phyloP scores from a whole-genome alignment of 1,140 invertebrate species.

The Cydia amplana region DNA sequence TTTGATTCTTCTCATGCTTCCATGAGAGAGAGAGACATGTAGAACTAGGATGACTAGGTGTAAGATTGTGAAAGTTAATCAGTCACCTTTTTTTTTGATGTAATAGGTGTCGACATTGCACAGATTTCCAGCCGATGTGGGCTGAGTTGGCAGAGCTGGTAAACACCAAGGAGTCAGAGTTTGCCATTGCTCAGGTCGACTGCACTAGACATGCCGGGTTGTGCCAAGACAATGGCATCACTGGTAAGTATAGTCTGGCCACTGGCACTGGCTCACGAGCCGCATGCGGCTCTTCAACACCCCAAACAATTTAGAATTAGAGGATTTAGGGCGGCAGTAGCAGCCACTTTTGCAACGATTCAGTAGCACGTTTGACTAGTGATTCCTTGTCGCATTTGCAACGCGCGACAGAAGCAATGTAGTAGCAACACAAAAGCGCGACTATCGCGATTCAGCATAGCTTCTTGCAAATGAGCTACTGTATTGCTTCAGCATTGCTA shows the following conservation, averaged over 20 bases:
- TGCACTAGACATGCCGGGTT: constrained; percentile 64
- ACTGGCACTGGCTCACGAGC: not conserved
- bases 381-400: too few species aligned
- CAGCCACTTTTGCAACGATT: too few species aligned
- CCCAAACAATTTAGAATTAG: too few species aligned
- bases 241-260: constrained; percentile 51
- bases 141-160: constrained; percentile 63
- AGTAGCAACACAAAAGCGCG: not conserved
- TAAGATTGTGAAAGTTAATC: too few species aligned
- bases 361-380: too few species aligned
- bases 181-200: constrained; percentile 73
- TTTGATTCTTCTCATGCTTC: too few species aligned
- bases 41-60: too few species aligned
- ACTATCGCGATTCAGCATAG: too few species aligned
- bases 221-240: constrained; percentile 71
- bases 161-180: constrained; percentile 68
- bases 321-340: too few species aligned
- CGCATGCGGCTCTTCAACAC: not conserved
- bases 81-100: constrained; percentile 10
- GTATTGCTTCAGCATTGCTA: not conserved
- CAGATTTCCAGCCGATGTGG: constrained; percentile 69
- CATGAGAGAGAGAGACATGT: too few species aligned
- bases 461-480: not conserved
- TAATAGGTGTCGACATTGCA: constrained; percentile 68
- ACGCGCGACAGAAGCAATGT: too few species aligned